Base-by-base conservation (phyloP, 2,888 invertebrate genomes). In the Ferrisia virgata region DNA sequence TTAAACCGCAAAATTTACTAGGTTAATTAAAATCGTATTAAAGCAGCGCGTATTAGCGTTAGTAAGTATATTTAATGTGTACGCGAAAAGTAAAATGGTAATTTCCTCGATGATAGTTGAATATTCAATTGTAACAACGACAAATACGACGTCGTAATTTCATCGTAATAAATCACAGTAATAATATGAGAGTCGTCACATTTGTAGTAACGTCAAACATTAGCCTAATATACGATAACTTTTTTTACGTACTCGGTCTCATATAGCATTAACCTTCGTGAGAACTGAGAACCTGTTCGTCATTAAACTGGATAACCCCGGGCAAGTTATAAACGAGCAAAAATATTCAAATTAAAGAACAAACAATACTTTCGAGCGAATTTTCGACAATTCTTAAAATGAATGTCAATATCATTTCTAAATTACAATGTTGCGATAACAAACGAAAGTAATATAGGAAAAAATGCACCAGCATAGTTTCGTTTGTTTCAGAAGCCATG, bases 191-290 rank as follows among this genome's bases (percentile, higher is more conserved):
- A 25, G 58, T 64, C 28, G 58, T 28, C 28, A 64, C 9, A n/a
- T 3, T 8, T 25, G 25, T 13, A 64, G 18, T n/a, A 64, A 64
- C 58, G 58, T 64, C 58, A 18, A 39, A 53, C 53, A 53, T 53
- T 13, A 9, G 9, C 43, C 15, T 43, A 8, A 25, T 28, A 64
- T 5, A 69, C 31, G 15, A 33, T 15, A 33, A 15, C 1, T 28
- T 28, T 64, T 25, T 64, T 64, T 64, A 28, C 64, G 64, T 58
- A 58, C 18, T 22, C 28, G 15, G 64, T 28, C 8, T 31, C n/a
- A 72, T n/a, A n/a, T n/a, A n/a, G n/a, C n/a, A n/a, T 33, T 72
- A 72, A 72, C 72, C 72, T 72, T 72, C 72, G 28, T 72, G 18
- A 64, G 28, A n/a, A n/a, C n/a, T n/a, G n/a, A n/a, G 15, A 72